Percentiles rank a stretch among this genome's conserved stretches.
Evolutionary conservation across 2,888 invertebrate species (phyloP).

Genomic region (Dynastes tityus): DNA sequence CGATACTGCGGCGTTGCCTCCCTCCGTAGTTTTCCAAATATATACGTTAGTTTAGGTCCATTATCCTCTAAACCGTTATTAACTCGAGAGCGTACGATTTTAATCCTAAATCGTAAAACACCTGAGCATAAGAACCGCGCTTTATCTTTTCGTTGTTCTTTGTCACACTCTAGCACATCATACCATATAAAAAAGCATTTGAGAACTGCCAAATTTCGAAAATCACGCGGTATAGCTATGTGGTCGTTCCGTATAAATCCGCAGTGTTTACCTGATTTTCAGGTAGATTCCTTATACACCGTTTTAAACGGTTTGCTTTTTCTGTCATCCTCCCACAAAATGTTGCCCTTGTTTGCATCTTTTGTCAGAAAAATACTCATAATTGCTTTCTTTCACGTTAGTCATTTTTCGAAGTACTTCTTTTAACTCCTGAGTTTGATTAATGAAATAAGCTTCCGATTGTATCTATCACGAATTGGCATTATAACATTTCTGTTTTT

Average conservation of each 20-base stretch:
- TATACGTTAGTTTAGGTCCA: conserved; percentile 22
- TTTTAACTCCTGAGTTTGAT: not conserved
- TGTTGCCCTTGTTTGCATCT: conserved; percentile 22
- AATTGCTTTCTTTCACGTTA: conserved; percentile 32
- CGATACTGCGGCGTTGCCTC: conserved; percentile 9
- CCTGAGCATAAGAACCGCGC: conserved; percentile 41
- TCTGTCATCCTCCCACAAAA: conserved; percentile 34
- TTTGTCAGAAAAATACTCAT: conserved; percentile 5
- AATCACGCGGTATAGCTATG: conserved; percentile 22
- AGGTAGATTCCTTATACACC: conserved; percentile 40
- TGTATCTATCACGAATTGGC: no score
- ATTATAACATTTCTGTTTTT: no score
- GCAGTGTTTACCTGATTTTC: conserved; percentile 46
- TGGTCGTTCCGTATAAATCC: conserved; percentile 36
- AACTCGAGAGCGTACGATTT: conserved; percentile 28
- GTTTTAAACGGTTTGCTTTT: conserved; percentile 10
- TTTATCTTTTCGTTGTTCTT: not conserved
- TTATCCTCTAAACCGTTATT: conserved; percentile 34
- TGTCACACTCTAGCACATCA: not conserved
- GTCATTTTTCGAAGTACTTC: conserved; percentile 27
- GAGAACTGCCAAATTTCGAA: conserved; percentile 45
- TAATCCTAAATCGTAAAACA: conserved; percentile 45
- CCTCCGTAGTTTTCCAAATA: conserved; percentile 2
- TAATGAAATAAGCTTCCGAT: no score
- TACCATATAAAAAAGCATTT: not conserved